Evolutionary conservation across 2,888 invertebrate genomes (phyloP), one percentile per base, ranked within the genome.

Genomic region (Dicyrtoma fusca): DNA sequence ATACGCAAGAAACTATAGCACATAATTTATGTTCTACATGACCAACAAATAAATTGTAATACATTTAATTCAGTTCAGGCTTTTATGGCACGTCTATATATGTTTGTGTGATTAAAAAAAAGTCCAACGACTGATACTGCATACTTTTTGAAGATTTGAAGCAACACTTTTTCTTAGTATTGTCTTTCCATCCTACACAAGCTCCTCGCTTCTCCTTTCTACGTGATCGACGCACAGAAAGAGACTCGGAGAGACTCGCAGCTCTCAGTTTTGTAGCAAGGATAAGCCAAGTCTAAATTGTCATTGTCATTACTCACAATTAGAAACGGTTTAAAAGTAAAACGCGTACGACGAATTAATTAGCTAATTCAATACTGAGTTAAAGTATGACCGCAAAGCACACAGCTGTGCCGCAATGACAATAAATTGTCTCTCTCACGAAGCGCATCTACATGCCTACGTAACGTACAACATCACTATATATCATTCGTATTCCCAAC

Each of bases 321-420:
- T 64, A 65, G 65, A 11, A n/a, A 21, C 51, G 65, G 53, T 65
- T 65, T 51, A 26, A 45, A 17, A 23, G 42, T 63, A 45, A 63
- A 63, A 63, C 47, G 11, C 45, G 23, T 63, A 25, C 17, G 65
- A 65, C 65, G 49, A 65, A 65, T 65, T 51, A 65, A 65, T 65
- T 26, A 13, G 26, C n/a, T 61, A 55, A 55, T 55, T 55, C 55
- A 55, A 55, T 55, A 55, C 23, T 8, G 23, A 55, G 1, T 51
- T 8, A 34, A 34, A 34, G 34, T 34, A 34, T 34, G 34, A 34
- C 34, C 34, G 34, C 34, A 34, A 8, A 34, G 34, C 34, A 34
- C 34, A 8, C 34, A 34, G 34, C 34, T 34, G 34, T 34, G 8
- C 34, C 3, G 34, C 34, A 34, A 34, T 34, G 34, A 34, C 34